Evolutionary conservation across 2,888 invertebrate genomes (phyloP).

Genomic region (Emesis russula): DNA sequence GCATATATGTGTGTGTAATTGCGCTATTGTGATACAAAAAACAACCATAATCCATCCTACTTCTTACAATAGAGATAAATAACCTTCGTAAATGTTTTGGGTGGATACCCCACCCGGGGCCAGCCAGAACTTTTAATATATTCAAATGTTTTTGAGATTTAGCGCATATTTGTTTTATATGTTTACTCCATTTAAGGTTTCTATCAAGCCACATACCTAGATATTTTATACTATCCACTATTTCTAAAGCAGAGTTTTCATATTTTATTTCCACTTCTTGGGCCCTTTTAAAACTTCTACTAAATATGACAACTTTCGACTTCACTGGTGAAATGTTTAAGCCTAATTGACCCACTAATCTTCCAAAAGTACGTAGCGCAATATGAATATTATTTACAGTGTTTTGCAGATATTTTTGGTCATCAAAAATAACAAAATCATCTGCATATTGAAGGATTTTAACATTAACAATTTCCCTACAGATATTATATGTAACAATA

Average conservation of each 20-base stretch:
- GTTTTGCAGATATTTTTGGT: not conserved
- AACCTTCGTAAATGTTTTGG: conserved; percentile 20
- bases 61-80: conserved; percentile 32
- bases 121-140: conserved; percentile 36
- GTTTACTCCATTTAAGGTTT: conserved; percentile 7
- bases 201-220: conserved; percentile 18
- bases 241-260: not conserved
- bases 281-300: too few relatives aligned
- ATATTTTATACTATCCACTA: conserved; percentile 5
- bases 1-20: conserved; percentile 23
- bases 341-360: not conserved
- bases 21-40: conserved; percentile 49
- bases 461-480: not conserved
- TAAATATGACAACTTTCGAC: not conserved
- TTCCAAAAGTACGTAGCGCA: not conserved
- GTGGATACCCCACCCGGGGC: conserved; percentile 30
- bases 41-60: conserved; percentile 37
- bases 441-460: conserved; percentile 59
- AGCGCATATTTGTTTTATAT: conserved; percentile 1
- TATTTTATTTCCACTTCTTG: not conserved
- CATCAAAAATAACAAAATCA: conserved; percentile 42
- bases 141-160: conserved; percentile 8
- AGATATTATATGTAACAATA: conserved; percentile 48
- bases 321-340: not conserved
- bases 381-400: not conserved